phyloP scores from a whole-genome alignment of 1,140 invertebrate species.

The Drosophila parvula region DNA sequence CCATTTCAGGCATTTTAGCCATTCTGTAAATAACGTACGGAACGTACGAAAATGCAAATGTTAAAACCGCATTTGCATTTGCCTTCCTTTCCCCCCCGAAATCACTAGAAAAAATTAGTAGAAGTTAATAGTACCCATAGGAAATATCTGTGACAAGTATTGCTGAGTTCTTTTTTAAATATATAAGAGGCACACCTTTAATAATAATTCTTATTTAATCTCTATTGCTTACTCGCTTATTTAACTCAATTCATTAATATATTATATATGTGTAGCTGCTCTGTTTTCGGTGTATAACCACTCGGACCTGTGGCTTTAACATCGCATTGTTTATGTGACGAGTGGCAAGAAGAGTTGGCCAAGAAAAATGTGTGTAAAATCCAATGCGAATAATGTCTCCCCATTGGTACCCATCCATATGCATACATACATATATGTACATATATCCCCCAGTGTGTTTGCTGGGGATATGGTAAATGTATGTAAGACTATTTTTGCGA shows the following conservation, averaged over 20 bases:
- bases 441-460: not conserved
- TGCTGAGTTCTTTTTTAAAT: not conserved
- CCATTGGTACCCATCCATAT: not conserved
- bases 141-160: not conserved
- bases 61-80: constrained; percentile 79
- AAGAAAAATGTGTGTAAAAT: constrained; percentile 48
- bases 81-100: constrained; percentile 5
- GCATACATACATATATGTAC: not conserved
- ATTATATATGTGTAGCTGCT: no score
- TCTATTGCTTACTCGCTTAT: not conserved
- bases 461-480: constrained; percentile 40
- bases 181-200: not conserved
- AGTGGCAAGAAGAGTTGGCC: constrained; percentile 11
- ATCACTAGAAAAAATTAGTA: not conserved
- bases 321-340: constrained; percentile 54
- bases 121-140: not conserved
- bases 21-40: constrained; percentile 68
- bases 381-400: constrained; percentile 30
- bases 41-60: constrained; percentile 70
- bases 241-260: not conserved
- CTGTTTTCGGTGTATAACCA: constrained; percentile 17
- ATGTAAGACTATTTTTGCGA: constrained; percentile 39
- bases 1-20: constrained; percentile 60
- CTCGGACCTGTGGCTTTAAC: constrained; percentile 12
- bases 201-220: not conserved